Percentiles rank a stretch among this genome's conserved stretches.
Evolutionary conservation across 2,113 vertebrate species (phyloP).

Genomic region (Malurus cyaneus): DNA sequence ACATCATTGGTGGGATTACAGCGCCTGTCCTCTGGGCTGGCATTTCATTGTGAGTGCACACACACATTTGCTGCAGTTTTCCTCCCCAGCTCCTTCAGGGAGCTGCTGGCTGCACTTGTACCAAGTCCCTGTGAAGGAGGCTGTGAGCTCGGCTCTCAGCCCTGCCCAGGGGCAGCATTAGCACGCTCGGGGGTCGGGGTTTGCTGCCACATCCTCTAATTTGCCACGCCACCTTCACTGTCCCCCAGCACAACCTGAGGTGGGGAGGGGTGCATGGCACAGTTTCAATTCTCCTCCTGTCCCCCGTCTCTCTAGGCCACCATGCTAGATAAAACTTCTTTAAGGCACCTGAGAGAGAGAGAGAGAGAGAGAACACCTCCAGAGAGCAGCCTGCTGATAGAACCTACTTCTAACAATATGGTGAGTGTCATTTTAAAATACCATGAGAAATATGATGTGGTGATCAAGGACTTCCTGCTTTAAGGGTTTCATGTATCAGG

Average conservation of each 20-base stretch:
- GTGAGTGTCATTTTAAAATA: slow-evolving; percentile 56
- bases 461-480: slow-evolving; percentile 54
- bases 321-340: slow-evolving; percentile 54
- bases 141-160: background rate
- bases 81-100: slow-evolving; percentile 67
- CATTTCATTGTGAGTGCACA: slow-evolving; percentile 69
- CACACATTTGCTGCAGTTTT: slow-evolving; percentile 67
- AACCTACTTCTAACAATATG: slow-evolving; percentile 42
- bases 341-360: slow-evolving; percentile 50
- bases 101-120: slow-evolving; percentile 73
- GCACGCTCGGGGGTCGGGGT: background rate
- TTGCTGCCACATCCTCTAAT: background rate
- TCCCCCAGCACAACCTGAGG: background rate
- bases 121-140: slow-evolving; percentile 64
- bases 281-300: background rate
- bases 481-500: slow-evolving; percentile 61
- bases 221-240: background rate
- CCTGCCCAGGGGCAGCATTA: background rate
- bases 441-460: slow-evolving; percentile 39
- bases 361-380: background rate
- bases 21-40: slow-evolving; percentile 85
- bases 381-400: slow-evolving; percentile 46
- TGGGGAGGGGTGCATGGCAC: background rate
- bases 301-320: slow-evolving; percentile 10
- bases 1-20: slow-evolving; percentile 93